phyloP scores from a whole-genome alignment of 2,797 vertebrate species.

The Neopelma chrysocephalum region DNA sequence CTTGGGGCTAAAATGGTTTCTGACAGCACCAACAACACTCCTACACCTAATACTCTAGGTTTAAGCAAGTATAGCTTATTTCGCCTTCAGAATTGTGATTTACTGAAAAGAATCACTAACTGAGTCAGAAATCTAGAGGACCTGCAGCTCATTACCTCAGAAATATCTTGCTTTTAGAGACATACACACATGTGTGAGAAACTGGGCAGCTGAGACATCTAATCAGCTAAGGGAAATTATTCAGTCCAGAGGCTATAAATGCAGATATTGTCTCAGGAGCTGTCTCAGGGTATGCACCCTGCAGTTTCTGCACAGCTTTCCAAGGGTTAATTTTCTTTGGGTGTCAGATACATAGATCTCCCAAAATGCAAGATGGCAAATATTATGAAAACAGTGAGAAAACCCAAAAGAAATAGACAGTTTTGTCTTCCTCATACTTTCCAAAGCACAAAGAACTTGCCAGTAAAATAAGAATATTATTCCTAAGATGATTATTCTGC shows the following conservation, averaged over 20 bases:
- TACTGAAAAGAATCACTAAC: not conserved
- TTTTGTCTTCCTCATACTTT: not conserved
- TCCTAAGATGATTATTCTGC: not conserved
- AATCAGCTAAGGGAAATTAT: not conserved
- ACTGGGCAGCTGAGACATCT: not conserved
- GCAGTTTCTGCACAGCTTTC: not conserved
- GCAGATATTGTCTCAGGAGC: not conserved
- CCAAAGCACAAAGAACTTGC: not conserved
- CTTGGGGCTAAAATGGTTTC: not conserved
- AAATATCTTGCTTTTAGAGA: not conserved
- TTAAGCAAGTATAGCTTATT: not conserved
- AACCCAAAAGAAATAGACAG: not conserved
- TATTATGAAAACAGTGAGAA: not conserved
- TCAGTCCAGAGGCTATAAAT: not conserved
- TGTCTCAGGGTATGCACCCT: not conserved
- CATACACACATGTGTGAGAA: not conserved
- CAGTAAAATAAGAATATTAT: constrained; percentile 1
- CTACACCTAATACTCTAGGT: not conserved
- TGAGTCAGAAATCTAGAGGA: not conserved
- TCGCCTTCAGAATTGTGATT: not conserved
- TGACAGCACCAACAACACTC: not conserved
- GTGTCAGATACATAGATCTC: not conserved
- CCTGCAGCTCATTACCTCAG: not conserved
- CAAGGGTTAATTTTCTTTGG: not conserved
- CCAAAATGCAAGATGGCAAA: not conserved